These are phyloP conservation scores for Eleginops maclovinus DNA, from an alignment of 2,113 vertebrate species.

Conservation along the genomic window DNA sequence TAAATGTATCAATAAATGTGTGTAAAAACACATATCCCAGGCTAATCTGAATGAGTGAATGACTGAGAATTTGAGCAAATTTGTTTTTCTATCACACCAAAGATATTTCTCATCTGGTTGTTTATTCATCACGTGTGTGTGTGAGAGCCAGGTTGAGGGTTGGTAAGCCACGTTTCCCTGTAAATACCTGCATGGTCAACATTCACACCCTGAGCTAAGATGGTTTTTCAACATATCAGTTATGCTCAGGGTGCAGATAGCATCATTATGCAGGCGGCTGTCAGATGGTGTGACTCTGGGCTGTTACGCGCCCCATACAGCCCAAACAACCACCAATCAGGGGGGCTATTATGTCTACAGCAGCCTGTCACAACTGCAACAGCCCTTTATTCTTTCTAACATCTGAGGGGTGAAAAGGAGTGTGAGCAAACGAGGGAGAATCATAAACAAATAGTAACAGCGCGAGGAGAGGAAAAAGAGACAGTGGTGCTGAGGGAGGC, in stretches of 20 bases:
- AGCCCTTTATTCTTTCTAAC: constrained; percentile 63
- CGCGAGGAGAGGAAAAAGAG: constrained; percentile 57
- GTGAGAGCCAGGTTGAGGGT: constrained; percentile 38
- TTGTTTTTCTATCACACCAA: constrained; percentile 16
- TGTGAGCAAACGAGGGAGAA: constrained; percentile 49
- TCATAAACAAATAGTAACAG: constrained; percentile 66
- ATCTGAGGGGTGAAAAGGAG: constrained; percentile 62
- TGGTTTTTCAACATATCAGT: constrained; percentile 41
- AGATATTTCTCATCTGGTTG: constrained; percentile 32
- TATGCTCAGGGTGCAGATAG: constrained; percentile 65
- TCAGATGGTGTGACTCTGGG: constrained; percentile 57
- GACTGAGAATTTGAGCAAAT: constrained; percentile 34
- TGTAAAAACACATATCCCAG: neutral
- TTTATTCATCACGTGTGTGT: constrained; percentile 31
- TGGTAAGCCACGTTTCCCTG: constrained; percentile 37
- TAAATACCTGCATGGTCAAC: constrained; percentile 66
- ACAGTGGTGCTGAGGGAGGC: constrained; percentile 65
- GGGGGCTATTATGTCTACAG: constrained; percentile 69
- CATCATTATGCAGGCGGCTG: constrained; percentile 75
- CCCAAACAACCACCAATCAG: constrained; percentile 70
- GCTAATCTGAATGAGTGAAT: neutral
- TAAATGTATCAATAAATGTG: neutral
- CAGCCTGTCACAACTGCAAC: constrained; percentile 54
- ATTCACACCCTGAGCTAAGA: constrained; percentile 53
- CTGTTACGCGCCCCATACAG: constrained; percentile 49